Evolutionary conservation across 1,140 invertebrate genomes (phyloP).

Genomic region (Meloidogyne chitwoodi): DNA sequence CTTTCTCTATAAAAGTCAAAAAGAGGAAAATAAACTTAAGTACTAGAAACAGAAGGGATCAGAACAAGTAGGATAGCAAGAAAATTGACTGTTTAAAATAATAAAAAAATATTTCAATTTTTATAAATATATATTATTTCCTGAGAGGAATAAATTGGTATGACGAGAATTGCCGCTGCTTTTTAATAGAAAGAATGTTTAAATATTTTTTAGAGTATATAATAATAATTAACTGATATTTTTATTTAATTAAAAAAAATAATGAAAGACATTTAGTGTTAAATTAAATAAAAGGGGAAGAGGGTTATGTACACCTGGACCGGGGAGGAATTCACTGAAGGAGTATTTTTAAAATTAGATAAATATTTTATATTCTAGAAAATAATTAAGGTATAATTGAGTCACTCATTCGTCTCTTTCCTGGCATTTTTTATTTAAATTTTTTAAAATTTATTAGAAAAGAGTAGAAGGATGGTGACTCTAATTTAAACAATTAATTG

Average conservation of each 20-base stretch:
- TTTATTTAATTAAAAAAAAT: not conserved
- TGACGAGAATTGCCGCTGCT: not conserved
- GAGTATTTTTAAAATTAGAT: not conserved
- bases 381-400: no score
- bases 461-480: no score
- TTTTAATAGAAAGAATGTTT: not conserved
- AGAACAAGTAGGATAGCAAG: not conserved
- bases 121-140: not conserved
- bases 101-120: not conserved
- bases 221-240: not conserved
- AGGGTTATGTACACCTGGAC: not conserved
- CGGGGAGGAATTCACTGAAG: not conserved
- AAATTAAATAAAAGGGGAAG: not conserved
- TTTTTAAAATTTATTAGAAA: no score
- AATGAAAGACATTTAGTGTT: not conserved
- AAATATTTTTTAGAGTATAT: not conserved
- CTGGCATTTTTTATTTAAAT: no score
- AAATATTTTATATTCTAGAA: not conserved
- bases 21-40: no score
- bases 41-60: no score
- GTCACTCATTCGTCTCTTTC: no score
- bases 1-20: no score
- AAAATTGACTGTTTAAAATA: not conserved
- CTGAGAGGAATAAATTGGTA: not conserved
- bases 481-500: no score